A percentile compares a stretch with the other conserved stretches of the same genome.
Conservation (phyloP, 2,113 vertebrate genomes). For the Callopanchax toddi region DNA sequence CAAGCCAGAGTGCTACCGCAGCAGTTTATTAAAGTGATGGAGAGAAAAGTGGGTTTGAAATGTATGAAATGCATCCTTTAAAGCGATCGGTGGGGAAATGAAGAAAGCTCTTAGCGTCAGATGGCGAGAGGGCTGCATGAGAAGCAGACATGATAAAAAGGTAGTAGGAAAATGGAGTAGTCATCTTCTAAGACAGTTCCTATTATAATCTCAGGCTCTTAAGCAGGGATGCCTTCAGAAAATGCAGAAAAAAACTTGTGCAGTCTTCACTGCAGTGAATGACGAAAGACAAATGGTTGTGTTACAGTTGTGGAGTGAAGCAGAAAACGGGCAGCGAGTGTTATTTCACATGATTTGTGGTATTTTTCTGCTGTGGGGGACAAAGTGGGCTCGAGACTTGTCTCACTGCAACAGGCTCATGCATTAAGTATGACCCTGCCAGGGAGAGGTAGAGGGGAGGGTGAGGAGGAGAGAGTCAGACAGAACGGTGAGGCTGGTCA, state of each 20-base stretch:
- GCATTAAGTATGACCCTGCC: constrained; percentile 72
- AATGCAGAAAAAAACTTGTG: constrained; percentile 26
- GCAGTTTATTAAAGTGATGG: constrained; percentile 65
- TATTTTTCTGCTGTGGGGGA: constrained; percentile 55
- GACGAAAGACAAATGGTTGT: constrained; percentile 30
- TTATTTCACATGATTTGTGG: constrained; percentile 63
- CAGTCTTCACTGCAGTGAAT: constrained; percentile 24
- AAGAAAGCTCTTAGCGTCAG: constrained; percentile 66
- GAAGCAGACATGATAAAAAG: constrained; percentile 50
- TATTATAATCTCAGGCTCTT: constrained; percentile 8
- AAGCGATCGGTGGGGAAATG: constrained; percentile 48
- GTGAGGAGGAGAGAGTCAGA: constrained; percentile 38
- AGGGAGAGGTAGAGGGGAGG: constrained; percentile 55
- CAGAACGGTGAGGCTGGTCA: constrained; percentile 58
- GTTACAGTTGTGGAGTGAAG: constrained; percentile 7
- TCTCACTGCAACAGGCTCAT: constrained; percentile 78
- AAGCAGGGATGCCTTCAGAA: constrained; percentile 33
- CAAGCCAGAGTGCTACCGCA: constrained; percentile 50
- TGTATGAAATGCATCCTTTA: constrained; percentile 38
- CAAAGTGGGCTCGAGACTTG: constrained; percentile 59
- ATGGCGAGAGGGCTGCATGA: constrained; percentile 29
- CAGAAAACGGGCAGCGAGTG: constrained; percentile 29
- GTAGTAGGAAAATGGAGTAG: constrained; percentile 60
- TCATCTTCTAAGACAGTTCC: constrained; percentile 38
- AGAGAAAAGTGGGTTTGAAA: constrained; percentile 17